These are phyloP conservation scores for Eristalis arbustorum DNA, from an alignment of 2,888 invertebrate genomes.

Conservation along the genomic window DNA sequence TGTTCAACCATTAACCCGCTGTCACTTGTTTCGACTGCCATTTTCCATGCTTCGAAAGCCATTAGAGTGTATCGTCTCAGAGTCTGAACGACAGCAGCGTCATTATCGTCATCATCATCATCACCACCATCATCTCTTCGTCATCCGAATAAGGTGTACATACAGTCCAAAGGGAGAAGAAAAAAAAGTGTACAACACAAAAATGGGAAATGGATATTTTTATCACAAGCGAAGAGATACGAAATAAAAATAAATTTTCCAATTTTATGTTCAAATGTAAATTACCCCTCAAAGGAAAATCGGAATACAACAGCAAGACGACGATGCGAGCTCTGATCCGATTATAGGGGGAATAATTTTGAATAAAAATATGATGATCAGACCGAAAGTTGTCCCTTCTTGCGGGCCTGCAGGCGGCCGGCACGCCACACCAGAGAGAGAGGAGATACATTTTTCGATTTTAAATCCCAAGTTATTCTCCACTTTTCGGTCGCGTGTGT, in stretches of 20 bases:
- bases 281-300: conserved; percentile 25
- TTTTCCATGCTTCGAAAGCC: conserved; percentile 37
- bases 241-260: conserved; percentile 66
- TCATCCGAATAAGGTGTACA: conserved; percentile 14
- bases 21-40: conserved; percentile 53
- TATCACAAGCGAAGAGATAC: conserved; percentile 19
- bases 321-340: conserved; percentile 45
- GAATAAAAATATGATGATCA: conserved; percentile 62
- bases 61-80: conserved; percentile 15
- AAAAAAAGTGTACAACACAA: conserved; percentile 18
- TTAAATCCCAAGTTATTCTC: neutral
- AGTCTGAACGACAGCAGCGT: conserved; percentile 18
- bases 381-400: conserved; percentile 28
- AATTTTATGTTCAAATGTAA: conserved; percentile 67
- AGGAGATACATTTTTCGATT: neutral
- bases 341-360: conserved; percentile 47
- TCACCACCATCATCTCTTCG: conserved; percentile 26
- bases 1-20: conserved; percentile 34
- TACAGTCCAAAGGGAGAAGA: neutral
- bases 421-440: neutral
- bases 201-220: conserved; percentile 28
- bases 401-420: neutral
- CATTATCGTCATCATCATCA: conserved; percentile 26
- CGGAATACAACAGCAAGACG: neutral
- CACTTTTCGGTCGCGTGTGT: conserved; percentile 5